Percentiles rank a stretch among this genome's conserved stretches.
Conservation (phyloP, 2,888 invertebrate genomes). For the Cephus pulcher region DNA sequence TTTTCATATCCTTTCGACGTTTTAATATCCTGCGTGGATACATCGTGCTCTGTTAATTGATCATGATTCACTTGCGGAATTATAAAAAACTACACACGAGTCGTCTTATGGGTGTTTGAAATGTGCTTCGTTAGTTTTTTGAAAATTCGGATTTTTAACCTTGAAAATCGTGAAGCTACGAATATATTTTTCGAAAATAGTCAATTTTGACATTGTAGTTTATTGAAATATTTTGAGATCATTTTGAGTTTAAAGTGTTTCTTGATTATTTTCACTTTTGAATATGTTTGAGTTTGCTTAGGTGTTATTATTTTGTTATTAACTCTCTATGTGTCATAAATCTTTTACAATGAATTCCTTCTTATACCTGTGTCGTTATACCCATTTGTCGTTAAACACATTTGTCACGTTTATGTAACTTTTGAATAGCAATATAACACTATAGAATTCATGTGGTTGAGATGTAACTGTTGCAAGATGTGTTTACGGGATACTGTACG, state of each 20-base stretch:
- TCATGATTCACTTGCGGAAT: background rate
- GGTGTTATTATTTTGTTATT: background rate
- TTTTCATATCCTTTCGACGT: background rate
- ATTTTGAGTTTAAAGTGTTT: background rate
- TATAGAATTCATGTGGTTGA: background rate
- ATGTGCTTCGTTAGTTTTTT: background rate
- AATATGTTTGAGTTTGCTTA: background rate
- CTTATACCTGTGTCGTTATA: background rate
- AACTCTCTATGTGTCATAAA: background rate
- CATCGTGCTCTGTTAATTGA: background rate
- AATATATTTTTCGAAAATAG: background rate
- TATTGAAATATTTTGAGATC: background rate
- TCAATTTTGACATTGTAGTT: background rate
- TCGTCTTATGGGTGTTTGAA: background rate
- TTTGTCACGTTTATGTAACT: background rate
- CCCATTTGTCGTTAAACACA: background rate
- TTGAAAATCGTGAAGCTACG: background rate
- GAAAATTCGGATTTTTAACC: background rate
- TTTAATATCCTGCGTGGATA: background rate
- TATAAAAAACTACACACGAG: background rate
- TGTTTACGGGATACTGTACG: background rate
- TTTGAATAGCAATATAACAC: background rate
- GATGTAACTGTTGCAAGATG: background rate
- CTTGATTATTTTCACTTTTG: background rate
- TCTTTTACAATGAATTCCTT: background rate